Percentiles rank a stretch among this genome's conserved stretches.
phyloP scores from a whole-genome alignment of 2,888 invertebrate genomes.

The Synanthedon vespiformis region DNA sequence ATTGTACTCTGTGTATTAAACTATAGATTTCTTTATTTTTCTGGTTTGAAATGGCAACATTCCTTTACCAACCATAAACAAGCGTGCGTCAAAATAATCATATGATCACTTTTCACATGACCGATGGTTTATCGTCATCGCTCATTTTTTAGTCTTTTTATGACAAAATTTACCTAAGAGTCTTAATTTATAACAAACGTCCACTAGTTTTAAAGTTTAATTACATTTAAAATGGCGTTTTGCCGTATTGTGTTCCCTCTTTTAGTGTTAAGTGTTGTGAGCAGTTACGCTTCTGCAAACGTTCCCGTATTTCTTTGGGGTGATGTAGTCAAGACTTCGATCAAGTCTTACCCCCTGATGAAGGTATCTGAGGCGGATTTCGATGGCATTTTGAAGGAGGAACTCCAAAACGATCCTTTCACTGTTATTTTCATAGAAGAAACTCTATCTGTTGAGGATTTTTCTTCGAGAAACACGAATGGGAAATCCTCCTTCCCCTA shows the following conservation, averaged over 20 bases:
- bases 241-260: conserved; percentile 52
- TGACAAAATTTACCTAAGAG: conserved; percentile 41
- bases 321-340: conserved; percentile 27
- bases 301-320: conserved; percentile 75
- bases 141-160: conserved; percentile 46
- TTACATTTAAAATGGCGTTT: conserved; percentile 46
- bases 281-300: conserved; percentile 39
- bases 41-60: conserved; percentile 14
- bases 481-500: conserved; percentile 46
- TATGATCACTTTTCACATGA: conserved; percentile 69
- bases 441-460: conserved; percentile 71
- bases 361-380: conserved; percentile 40
- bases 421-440: conserved; percentile 66
- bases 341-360: conserved; percentile 37
- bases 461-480: conserved; percentile 55
- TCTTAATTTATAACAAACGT: conserved; percentile 41
- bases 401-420: conserved; percentile 40
- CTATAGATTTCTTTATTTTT: not conserved
- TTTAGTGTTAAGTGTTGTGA: conserved; percentile 49
- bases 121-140: conserved; percentile 49
- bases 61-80: conserved; percentile 30
- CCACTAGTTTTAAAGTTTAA: conserved; percentile 34
- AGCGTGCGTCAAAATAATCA: conserved; percentile 50
- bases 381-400: conserved; percentile 33
- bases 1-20: too few relatives aligned